A percentile compares a stretch with the other conserved stretches of the same genome.
Evolutionary conservation across 23 tunicate genomes (phyloP).

Genomic region (Clavelina lepadiformis): DNA sequence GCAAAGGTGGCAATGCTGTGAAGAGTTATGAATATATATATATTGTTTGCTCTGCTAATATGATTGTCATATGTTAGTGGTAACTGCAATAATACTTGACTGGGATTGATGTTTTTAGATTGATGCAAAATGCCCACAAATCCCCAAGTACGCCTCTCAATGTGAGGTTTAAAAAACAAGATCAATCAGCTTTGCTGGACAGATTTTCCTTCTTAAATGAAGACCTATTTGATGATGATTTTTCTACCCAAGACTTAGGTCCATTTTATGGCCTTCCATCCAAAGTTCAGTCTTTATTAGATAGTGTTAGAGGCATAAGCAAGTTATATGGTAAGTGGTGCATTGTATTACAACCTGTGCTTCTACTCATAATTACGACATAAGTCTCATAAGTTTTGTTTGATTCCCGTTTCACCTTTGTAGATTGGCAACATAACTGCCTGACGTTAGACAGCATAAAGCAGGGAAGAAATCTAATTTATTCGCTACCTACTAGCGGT

Average conservation of each 20-base stretch:
- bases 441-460: constrained; percentile 30
- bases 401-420: neutral
- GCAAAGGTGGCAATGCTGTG: constrained; percentile 18
- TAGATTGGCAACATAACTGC: constrained; percentile 88
- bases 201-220: too few species aligned
- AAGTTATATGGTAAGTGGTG: constrained; percentile 48
- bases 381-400: neutral
- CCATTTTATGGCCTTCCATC: constrained; percentile 77
- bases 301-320: constrained; percentile 43
- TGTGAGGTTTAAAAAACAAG: neutral
- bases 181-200: neutral
- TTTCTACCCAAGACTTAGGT: constrained; percentile 39
- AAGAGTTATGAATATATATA: too few species aligned
- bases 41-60: too few species aligned
- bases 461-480: constrained; percentile 70
- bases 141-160: neutral
- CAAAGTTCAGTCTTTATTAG: constrained; percentile 39
- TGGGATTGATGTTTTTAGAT: neutral
- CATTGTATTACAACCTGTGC: neutral
- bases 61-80: too few species aligned
- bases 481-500: constrained; percentile 88
- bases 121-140: constrained; percentile 27
- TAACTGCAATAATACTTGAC: neutral
- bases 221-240: neutral
- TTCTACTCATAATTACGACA: neutral